Evolutionary conservation across 2,797 vertebrate species (phyloP), one percentile per base, ranked within the genome.

Genomic region (Megaceryle alcyon): DNA sequence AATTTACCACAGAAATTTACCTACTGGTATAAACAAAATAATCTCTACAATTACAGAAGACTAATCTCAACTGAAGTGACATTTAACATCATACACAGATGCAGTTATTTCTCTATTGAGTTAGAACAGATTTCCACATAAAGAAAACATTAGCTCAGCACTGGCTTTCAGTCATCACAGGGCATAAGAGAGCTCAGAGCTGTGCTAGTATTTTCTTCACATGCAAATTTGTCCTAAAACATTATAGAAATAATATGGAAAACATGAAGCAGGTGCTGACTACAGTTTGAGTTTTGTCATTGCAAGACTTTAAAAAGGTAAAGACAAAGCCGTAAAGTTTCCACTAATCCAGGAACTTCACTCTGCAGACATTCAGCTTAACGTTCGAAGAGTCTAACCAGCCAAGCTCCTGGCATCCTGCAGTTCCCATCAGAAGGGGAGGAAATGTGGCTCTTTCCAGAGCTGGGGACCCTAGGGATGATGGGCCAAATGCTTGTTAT

Each of bases 1-100:
- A 84, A 95, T 93, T 83, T 92, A 95, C 82, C 86, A 73, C 93
- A 96, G 75, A 89, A 80, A 86, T 94, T 92, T 92, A 89, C 90
- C 86, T 78, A 73, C 41, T 9, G 17, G 53, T 90, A 95, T 91
- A 88, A 91, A 92, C 88, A 92, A 88, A 95, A 95, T 92, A 87
- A 97, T 96, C 92, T 94, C 92, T 77, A 73, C 90, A 94, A 97
- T 93, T 93, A 94, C 57, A 95, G 59, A 92, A 92, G 91, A 79
- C 54, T 91, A 92, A 93, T 90, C 94, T 97, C 85, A 97, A 94
- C 95, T 91, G 85, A 68, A 95, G 64, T 0, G 3, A 66, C 69
- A 86, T 82, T 95, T 69, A 85, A 86, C 80, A 63, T 65, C 85
- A 70, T 37, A 77, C 71, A n/a, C 29, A 80, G 59, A 68, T 87